Evolutionary conservation across 2,888 invertebrate species (phyloP), one percentile per base, ranked within the genome.

Genomic region (Lochmaea capreae): DNA sequence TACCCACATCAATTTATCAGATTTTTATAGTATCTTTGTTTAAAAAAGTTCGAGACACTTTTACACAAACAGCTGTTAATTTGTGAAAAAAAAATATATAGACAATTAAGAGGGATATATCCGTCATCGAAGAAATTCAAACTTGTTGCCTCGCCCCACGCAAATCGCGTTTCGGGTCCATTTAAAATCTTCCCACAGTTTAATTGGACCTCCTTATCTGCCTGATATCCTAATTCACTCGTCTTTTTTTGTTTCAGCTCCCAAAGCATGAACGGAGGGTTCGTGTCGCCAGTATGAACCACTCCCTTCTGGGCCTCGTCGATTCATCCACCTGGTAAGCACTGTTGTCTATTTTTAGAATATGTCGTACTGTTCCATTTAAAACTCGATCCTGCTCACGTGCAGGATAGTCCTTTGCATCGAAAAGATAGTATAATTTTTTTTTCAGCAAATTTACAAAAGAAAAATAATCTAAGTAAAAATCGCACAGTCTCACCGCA

Each of bases 251-350:
- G 84, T 90, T 91, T 83, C 90, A 93, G 93, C 85, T 91, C 92
- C 85, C 93, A 93, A 87, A 89, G 91, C 83, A 90, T 92, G 89
- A 91, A 91, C 87, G 93, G 92, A 81, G 90, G 90, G 83, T 93
- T 92, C 89, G 93, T 93, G 86, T 92, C 93, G 84, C 93, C 93
- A 82, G 93, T 93, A 86, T 93, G 92, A 91, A 87, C 87, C 87
- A 86, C 85, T 86, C 85, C 87, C 87, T 86, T 85, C 82, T 83
- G 84, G 84, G 83, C 82, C 82, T 77, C 83, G 81, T 83, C 83
- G 82, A 81, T 79, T 77, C 79, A 78, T 79, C 78, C 75, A 76
- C 81, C 79, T 81, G 83, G 85, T 85, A 83, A 85, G 85, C 84
- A 74, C 14, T 46, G 67, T 67, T 70, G 75, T 62, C 65, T 73